These are phyloP conservation scores for Anniella stebbinsi DNA, from an alignment of 2,797 vertebrate genomes.

Conservation along the genomic window DNA sequence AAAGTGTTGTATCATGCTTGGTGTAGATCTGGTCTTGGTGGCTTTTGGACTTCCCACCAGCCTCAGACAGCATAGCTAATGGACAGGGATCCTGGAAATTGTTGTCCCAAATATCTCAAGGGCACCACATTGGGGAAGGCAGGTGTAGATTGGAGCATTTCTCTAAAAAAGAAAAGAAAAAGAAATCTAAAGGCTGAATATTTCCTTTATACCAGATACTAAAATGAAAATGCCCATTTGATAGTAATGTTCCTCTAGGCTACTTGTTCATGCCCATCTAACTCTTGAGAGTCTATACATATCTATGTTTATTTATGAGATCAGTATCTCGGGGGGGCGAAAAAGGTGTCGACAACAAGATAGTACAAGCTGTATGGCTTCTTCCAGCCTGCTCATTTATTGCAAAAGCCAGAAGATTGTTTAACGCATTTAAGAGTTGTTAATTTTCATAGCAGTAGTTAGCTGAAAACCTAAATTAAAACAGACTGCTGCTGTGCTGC, in stretches of 20 bases:
- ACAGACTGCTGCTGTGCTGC: conserved; percentile 68
- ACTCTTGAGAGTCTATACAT: conserved; percentile 20
- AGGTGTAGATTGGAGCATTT: no score
- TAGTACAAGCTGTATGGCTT: conserved; percentile 63
- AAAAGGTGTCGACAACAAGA: conserved; percentile 66
- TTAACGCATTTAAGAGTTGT: conserved; percentile 75
- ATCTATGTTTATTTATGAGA: conserved; percentile 61
- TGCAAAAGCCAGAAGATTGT: conserved; percentile 67
- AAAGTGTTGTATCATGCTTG: no score
- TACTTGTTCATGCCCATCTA: conserved; percentile 42
- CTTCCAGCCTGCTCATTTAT: conserved; percentile 68
- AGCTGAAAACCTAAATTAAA: conserved; percentile 74
- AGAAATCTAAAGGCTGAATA: neutral
- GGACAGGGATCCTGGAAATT: no score
- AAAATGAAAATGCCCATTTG: conserved; percentile 34
- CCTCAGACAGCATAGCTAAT: no score
- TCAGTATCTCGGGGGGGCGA: conserved; percentile 60
- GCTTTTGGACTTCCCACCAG: no score
- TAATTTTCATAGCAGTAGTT: conserved; percentile 74
- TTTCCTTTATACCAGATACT: neutral
- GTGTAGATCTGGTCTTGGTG: no score
- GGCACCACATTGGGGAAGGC: no score
- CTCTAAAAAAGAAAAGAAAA: neutral
- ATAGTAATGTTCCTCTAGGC: neutral
- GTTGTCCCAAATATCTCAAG: no score